These are phyloP conservation scores for Danio albolineatus DNA, from an alignment of 2,797 vertebrate species.

Conservation along the genomic window DNA sequence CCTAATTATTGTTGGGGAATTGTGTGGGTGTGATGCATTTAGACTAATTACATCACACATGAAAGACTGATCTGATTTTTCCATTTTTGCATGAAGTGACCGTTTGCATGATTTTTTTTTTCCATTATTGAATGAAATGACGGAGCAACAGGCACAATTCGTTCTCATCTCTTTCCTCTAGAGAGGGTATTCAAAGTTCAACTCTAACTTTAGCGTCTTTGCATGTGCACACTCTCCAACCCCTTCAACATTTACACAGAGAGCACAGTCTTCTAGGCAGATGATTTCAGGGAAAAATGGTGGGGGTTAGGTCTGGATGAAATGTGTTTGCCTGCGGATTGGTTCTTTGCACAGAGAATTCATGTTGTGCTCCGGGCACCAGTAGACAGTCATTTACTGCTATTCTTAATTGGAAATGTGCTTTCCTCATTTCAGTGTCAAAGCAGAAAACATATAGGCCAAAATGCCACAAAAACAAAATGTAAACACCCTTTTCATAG, in stretches of 20 bases:
- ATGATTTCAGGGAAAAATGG: constrained; percentile 20
- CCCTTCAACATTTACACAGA: constrained; percentile 41
- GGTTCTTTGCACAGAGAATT: constrained; percentile 17
- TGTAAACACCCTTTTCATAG: background rate
- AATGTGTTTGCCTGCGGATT: constrained; percentile 35
- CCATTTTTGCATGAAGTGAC: constrained; percentile 9
- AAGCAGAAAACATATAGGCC: constrained; percentile 1
- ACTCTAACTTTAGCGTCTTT: constrained; percentile 45
- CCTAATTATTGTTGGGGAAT: background rate
- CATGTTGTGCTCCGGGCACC: constrained; percentile 24
- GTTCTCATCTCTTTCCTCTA: constrained; percentile 35
- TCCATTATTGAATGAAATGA: too few species aligned
- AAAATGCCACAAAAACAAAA: constrained; percentile 1
- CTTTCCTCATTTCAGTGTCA: constrained; percentile 1
- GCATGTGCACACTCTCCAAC: constrained; percentile 22
- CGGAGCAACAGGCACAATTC: too few species aligned
- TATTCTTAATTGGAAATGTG: constrained; percentile 26
- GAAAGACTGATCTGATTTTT: constrained; percentile 11
- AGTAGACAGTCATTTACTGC: background rate
- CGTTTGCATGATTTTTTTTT: too few species aligned
- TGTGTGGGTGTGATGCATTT: background rate
- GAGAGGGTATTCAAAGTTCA: constrained; percentile 47
- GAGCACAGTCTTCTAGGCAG: constrained; percentile 22
- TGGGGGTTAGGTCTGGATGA: background rate
- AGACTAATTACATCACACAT: background rate